Base-by-base conservation (phyloP, 2,113 vertebrate species). In the Hiodon tergisus region DNA sequence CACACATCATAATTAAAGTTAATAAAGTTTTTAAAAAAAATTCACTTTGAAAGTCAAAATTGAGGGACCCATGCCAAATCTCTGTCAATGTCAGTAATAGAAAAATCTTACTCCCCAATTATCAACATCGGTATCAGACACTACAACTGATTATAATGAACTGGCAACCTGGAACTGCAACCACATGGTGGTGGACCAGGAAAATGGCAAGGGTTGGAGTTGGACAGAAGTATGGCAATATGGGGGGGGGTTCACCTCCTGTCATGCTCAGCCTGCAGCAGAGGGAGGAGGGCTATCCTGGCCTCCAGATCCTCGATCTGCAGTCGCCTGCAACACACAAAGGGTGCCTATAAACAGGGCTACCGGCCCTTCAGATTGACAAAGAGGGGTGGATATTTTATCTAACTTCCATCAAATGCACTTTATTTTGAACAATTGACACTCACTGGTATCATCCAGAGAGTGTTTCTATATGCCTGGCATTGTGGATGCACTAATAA, bases 291-390 rank as follows among this genome's bases (percentile, higher is more conserved):
- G 0, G 94, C 94, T 1, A 98, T 87, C 14, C 94, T 90, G 4
- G 94, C 83, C 78, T 97, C 95, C 73, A 97, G 11, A 0, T 98
- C 94, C 87, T 97, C 96, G 8, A 97, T 95, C 67, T 84, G 90
- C 77, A 95, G 76, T 50, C 94, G 93, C 76, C 96, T 97, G 86
- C 0, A 0, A 60, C 0, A 76, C 54, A 81, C 52, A 73, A 59
- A 76, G 9, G 5, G 16, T n/a, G 16, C 11, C 11, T 6, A 63
- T n/a, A 13, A 63, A 13, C 11, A 62, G 11, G 6, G 3, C 47
- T 61, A 8, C 61, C 16, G 0, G 59, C 47, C 57, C 47, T 48
- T 48, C 11, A 72, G 6, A 69, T 6, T 4, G 50, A 50, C n/a
- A 69, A 13, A 31, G 31, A 31, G 31, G 31, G 31, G 31, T 31